These are phyloP conservation scores for Schlechtendalia chinensis DNA, from an alignment of 1,140 invertebrate genomes.

Conservation along the genomic window DNA sequence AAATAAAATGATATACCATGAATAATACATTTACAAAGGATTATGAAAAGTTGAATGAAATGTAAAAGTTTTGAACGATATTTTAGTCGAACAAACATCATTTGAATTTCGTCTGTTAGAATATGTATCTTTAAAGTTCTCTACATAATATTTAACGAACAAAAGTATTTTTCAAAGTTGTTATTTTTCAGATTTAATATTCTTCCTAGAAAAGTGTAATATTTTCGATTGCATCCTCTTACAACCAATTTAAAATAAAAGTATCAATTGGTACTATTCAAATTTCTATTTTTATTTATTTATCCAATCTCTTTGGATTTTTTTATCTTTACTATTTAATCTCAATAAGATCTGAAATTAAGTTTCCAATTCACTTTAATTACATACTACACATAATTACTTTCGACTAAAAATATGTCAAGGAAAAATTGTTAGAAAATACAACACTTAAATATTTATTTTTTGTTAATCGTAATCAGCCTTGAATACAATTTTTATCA, in stretches of 20 bases:
- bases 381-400: background rate
- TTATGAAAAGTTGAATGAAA: conserved; percentile 24
- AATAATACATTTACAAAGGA: conserved; percentile 28
- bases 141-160: background rate
- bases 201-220: background rate
- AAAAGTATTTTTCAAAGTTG: background rate
- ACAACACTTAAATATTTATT: background rate
- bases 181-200: background rate
- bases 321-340: background rate
- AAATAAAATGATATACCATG: conserved; percentile 2
- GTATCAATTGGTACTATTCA: background rate
- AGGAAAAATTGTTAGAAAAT: background rate
- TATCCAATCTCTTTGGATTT: background rate
- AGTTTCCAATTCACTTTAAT: background rate
- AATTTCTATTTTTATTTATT: conserved; percentile 10
- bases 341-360: background rate
- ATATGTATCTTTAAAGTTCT: background rate
- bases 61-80: background rate
- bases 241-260: background rate
- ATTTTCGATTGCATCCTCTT: background rate
- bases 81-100: background rate
- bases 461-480: background rate
- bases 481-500: background rate
- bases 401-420: background rate
- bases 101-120: background rate